These are phyloP conservation scores for Amphipyra tragopoginis DNA, from an alignment of 2,888 invertebrate species.

Conservation along the genomic window DNA sequence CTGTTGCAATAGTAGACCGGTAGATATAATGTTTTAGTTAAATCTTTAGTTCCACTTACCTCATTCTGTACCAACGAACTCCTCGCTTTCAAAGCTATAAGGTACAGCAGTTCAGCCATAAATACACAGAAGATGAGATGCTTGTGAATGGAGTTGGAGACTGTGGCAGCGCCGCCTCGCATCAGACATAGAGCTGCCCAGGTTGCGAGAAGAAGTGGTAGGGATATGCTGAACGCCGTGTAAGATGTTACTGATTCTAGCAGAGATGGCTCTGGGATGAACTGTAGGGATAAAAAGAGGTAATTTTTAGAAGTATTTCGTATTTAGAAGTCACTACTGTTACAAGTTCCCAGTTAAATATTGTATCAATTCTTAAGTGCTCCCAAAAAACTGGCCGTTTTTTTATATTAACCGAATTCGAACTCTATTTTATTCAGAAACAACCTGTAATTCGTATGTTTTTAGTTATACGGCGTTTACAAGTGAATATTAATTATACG, in stretches of 20 bases:
- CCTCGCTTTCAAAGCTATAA: conserved; percentile 96
- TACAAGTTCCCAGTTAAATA: too few species aligned
- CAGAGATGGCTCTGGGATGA: conserved; percentile 96
- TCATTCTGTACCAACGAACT: conserved; percentile 95
- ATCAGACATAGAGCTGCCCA: conserved; percentile 95
- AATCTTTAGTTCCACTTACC: conserved; percentile 79
- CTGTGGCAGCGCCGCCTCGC: conserved; percentile 95
- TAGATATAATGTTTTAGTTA: too few species aligned
- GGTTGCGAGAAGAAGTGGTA: conserved; percentile 94
- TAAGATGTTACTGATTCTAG: conserved; percentile 96
- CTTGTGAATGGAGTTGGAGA: conserved; percentile 98
- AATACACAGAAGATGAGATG: conserved; percentile 98
- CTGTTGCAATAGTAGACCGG: too few species aligned
- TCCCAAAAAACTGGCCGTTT: too few species aligned
- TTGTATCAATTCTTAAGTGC: too few species aligned
- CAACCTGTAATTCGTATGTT: too few species aligned
- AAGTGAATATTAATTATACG: too few species aligned
- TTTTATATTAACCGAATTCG: too few species aligned
- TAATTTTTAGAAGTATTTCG: too few species aligned
- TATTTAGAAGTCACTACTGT: too few species aligned
- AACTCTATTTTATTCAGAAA: too few species aligned
- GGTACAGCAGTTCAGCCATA: conserved; percentile 95
- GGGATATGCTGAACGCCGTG: conserved; percentile 95
- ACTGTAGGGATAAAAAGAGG: conserved; percentile 78
- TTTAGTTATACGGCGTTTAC: too few species aligned